A percentile compares a stretch with the other conserved stretches of the same genome.
Conservation (phyloP, 2,113 vertebrate genomes). For the Calyptomena viridis region DNA sequence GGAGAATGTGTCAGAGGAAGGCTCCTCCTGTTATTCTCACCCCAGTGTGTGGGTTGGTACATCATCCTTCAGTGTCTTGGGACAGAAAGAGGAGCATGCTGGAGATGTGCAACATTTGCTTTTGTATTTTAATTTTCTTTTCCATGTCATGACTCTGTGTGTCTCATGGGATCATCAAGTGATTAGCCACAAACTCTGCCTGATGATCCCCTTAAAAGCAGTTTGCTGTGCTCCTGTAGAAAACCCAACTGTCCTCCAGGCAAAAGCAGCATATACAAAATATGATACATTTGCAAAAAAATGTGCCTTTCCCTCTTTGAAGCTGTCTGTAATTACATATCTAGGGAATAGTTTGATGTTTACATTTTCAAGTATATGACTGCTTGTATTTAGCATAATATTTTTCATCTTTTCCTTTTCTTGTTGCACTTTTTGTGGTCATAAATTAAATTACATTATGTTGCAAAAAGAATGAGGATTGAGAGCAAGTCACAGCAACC, state of each 20-base stretch:
- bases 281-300: constrained; percentile 12
- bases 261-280: constrained; percentile 25
- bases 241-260: constrained; percentile 21
- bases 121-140: neutral
- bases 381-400: constrained; percentile 29
- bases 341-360: constrained; percentile 59
- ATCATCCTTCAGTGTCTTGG: neutral
- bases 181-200: neutral
- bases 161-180: neutral
- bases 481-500: neutral
- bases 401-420: constrained; percentile 52
- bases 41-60: neutral
- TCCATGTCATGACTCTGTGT: neutral
- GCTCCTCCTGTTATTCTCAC: neutral
- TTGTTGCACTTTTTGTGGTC: neutral
- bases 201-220: constrained; percentile 30
- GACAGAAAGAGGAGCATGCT: neutral
- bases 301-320: constrained; percentile 47
- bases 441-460: constrained; percentile 25
- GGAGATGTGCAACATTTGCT: neutral
- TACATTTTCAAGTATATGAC: constrained; percentile 30
- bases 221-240: constrained; percentile 3
- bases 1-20: neutral
- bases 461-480: neutral
- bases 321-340: constrained; percentile 51